Evolutionary conservation across 2,888 invertebrate species (phyloP), one percentile per base, ranked within the genome.

Genomic region (Scaeva pyrastri): DNA sequence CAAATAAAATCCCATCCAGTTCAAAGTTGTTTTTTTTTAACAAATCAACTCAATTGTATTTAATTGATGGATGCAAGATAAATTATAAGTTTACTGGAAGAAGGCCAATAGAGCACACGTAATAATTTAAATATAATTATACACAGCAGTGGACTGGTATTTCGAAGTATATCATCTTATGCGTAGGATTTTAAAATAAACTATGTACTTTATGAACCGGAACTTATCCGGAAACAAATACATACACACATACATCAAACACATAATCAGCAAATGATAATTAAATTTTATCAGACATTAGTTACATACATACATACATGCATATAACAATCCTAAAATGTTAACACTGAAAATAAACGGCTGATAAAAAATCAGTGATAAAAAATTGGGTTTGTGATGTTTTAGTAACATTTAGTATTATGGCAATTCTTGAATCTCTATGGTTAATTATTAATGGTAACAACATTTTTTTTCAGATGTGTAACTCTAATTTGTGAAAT

Each of bases 101-200:
- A 52, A 52, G 52, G 52, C n/a, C 52, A 52, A 14, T 52, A 52
- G 52, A 52, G 23, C 52, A 52, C n/a, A 52, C 52, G 52, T 52
- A 23, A 52, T 52, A 14, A 23, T 52, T 52, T 52, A 14, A 52
- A 52, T 52, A 52, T 26, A 26, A 26, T 26, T n/a, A 52, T 1
- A 26, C n/a, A 26, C 8, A 14, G 0, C 6, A 52, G 3, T 26
- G n/a, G 8, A 52, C 23, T 50, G 21, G 14, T 50, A 50, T 16
- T 48, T 48, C 4, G 8, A 5, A 12, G 21, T 4, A 21, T 7
- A 21, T 14, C 14, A 4, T 23, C 14, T 52, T 21, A 21, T 23
- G 52, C 2, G 23, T 7, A n/a, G 12, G 2, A 56, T 36, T 56
- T 36, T 12, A 36, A 55, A 56, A 16, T 58, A 12, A 58, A 39